Evolutionary conservation across 2,113 vertebrate species (phyloP).

Genomic region (Trinectes maculatus): DNA sequence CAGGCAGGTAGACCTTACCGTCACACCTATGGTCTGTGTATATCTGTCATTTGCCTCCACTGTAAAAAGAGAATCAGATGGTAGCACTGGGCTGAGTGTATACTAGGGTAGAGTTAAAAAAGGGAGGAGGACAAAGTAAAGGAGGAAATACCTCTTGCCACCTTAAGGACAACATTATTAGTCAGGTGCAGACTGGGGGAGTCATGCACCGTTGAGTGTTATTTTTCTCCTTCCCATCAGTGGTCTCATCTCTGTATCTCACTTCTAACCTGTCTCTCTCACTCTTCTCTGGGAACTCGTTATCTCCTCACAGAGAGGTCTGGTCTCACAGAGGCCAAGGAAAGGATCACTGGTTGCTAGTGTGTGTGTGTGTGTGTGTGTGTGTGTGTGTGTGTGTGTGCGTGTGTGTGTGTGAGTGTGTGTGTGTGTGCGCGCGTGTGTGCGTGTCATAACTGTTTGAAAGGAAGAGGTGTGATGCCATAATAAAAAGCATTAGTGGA

Average conservation of each 20-base stretch:
- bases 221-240: conserved; percentile 55
- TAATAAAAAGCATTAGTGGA: conserved; percentile 44
- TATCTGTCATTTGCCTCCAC: not conserved
- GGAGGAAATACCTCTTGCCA: conserved; percentile 47
- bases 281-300: conserved; percentile 48
- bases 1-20: not conserved
- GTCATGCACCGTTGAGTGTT: conserved; percentile 52
- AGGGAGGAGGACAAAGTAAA: conserved; percentile 33
- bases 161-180: conserved; percentile 73
- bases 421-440: conserved; percentile 22
- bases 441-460: conserved; percentile 25
- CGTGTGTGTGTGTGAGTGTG: conserved; percentile 20
- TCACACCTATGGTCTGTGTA: not conserved
- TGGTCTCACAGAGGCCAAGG: conserved; percentile 49
- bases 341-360: conserved; percentile 61
- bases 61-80: too few species aligned
- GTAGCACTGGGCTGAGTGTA: not conserved
- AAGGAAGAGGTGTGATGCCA: conserved; percentile 25
- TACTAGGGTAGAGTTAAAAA: conserved; percentile 17
- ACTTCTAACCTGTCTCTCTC: conserved; percentile 38
- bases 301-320: conserved; percentile 55
- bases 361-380: conserved; percentile 22
- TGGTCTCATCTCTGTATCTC: conserved; percentile 61
- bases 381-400: too few species aligned
- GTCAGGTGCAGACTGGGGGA: conserved; percentile 53